phyloP scores from a whole-genome alignment of 2,888 invertebrate species.

The Drymonia ruficornis region DNA sequence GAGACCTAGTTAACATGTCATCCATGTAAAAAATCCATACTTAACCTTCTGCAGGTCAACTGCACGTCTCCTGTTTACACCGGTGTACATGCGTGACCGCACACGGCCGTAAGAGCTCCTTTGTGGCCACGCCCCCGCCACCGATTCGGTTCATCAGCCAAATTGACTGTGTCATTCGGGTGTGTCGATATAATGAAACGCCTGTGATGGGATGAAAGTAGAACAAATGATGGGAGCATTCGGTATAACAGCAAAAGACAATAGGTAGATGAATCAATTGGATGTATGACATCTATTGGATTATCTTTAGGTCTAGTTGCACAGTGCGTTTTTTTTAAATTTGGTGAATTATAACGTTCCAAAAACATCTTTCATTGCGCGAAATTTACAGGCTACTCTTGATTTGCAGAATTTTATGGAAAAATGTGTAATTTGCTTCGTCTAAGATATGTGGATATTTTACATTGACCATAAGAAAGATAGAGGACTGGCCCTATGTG shows the following conservation, averaged over 20 bases:
- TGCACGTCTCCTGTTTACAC: conserved; percentile 27
- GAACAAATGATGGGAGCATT: not conserved
- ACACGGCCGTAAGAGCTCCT: conserved; percentile 35
- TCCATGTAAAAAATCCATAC: not conserved
- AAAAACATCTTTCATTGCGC: too few species aligned
- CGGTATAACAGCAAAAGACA: not conserved
- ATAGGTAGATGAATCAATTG: too few species aligned
- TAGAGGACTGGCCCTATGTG: too few species aligned
- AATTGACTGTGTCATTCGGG: conserved; percentile 50
- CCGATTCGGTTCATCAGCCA: conserved; percentile 49
- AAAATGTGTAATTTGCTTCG: too few species aligned
- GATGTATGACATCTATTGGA: too few species aligned
- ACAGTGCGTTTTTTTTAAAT: too few species aligned
- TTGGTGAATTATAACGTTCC: too few species aligned
- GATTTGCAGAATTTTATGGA: too few species aligned
- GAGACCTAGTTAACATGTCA: not conserved
- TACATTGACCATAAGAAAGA: too few species aligned
- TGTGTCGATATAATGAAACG: conserved; percentile 36
- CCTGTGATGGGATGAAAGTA: conserved; percentile 4
- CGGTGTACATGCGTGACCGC: conserved; percentile 37
- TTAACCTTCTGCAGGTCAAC: not conserved
- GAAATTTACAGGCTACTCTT: too few species aligned
- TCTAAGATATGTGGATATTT: too few species aligned
- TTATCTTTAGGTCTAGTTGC: too few species aligned
- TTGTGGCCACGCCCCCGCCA: conserved; percentile 46